Base-by-base conservation (phyloP, 2,797 vertebrate species). In the Apodemus agrarius region DNA sequence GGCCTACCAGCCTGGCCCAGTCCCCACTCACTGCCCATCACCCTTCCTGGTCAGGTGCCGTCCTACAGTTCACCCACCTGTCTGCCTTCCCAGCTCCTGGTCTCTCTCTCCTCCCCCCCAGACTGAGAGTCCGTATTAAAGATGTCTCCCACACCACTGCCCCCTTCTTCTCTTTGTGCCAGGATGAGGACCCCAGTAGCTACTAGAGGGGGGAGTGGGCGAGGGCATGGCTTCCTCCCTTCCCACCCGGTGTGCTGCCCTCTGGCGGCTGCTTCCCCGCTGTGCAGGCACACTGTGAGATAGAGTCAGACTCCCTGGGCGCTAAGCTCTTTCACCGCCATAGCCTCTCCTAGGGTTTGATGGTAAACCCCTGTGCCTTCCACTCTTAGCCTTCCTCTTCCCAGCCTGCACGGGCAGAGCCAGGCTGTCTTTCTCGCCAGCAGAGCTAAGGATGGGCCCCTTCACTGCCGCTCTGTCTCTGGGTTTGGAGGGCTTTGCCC, bases 61-160 rank as follows among this genome's bases (percentile, higher is more conserved):
- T 34, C 90, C 80, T 80, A 24, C 8, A 1, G 19, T 80, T 72
- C 76, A 82, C 22, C 52, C 72, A 37, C 59, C 63, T 49, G 89
- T 85, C 94, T 90, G 54, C 63, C 75, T 87, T 87, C 80, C 92
- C 69, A 63, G 0, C 16, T 80, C 84, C 52, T 34, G 59, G 97
- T 74, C 52, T 24, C 61, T 65, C n/a, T 54, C 81, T 26, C 34
- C 61, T 54, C 84, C 29, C 57, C 57, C 90, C 91, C 81, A 63
- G 91, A 94, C 63, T 34, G 16, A 95, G 76, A 12, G 17, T 91
- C 95, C 80, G 57, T 78, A 98, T 97, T 98, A 97, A 98, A 98
- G 0, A 2, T 72, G 80, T 93, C 86, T 95, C 90, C 86, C n/a
- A 52, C 26, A 91, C 46, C 19, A 43, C n/a, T 7, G 57, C 0